Percentiles rank a stretch among this genome's conserved stretches.
Evolutionary conservation across 1,140 invertebrate genomes (phyloP).

Genomic region (Charaxes varanes): DNA sequence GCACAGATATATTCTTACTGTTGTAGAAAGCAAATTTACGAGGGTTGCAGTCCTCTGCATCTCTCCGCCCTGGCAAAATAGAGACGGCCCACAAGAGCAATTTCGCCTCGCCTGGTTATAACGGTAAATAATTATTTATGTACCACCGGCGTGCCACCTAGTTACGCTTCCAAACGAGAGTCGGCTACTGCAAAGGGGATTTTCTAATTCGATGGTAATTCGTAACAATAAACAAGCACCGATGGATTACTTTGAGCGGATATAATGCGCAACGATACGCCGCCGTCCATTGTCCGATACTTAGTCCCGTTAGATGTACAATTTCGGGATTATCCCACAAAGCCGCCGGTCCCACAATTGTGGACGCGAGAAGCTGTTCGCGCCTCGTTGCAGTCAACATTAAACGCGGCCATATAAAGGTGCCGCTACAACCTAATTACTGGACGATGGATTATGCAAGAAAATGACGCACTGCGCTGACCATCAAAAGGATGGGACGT

Average conservation of each 20-base stretch:
- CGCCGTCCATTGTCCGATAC: conserved; percentile 43
- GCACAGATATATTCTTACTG: no score
- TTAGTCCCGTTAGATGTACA: conserved; percentile 55
- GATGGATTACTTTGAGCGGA: conserved; percentile 29
- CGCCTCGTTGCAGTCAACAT: conserved; percentile 64
- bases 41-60: no score
- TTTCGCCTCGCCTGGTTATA: no score
- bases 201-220: conserved; percentile 68
- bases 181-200: conserved; percentile 41
- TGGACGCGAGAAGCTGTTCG: conserved; percentile 57
- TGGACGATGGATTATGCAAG: conserved; percentile 51
- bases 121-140: conserved; percentile 13
- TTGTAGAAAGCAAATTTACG: no score
- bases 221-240: conserved; percentile 43
- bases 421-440: conserved; percentile 47
- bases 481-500: conserved; percentile 33
- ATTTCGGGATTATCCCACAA: conserved; percentile 65
- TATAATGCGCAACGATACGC: conserved; percentile 66
- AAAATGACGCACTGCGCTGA: conserved; percentile 34
- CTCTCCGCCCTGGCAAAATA: no score
- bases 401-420: conserved; percentile 39
- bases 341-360: conserved; percentile 45
- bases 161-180: conserved; percentile 53
- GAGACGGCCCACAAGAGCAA: no score
- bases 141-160: conserved; percentile 51